Base-by-base conservation (phyloP, 2,113 vertebrate genomes). In the Orthonyx spaldingii region DNA sequence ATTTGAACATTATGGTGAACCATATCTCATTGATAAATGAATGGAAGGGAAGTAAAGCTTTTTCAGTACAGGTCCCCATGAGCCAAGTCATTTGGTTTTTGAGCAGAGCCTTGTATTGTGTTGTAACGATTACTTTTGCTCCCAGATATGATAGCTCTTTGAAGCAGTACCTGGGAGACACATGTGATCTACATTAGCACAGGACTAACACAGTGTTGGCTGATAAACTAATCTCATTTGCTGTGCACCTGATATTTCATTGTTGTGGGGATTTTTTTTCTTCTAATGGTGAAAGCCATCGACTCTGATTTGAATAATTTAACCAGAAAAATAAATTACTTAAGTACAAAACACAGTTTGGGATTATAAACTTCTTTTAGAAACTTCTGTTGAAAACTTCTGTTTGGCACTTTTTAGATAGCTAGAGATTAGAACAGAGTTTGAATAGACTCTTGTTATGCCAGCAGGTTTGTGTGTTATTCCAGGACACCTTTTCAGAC, bases 141-240 rank as follows among this genome's bases (percentile, higher is more conserved):
- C 84, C 80, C 55, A 96, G 91, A 97, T 95, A 97, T 63, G 92
- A 85, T 94, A 90, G 90, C 78, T 89, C 77, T 93, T 90, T 93
- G 90, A 96, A 95, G 63, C 13, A 2, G 22, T 86, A 92, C 79
- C 61, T 70, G 32, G 66, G 90, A 94, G 92, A 97, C 4, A 3
- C 33, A 53, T 7, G 1, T 16, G 88, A 85, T 93, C 70, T 84
- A 23, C 20, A 27, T 71, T 88, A 96, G 60, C 61, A 85, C 84
- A 89, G 77, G 35, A 91, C 65, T 78, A 91, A 65, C 37, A 50
- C 5, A 53, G 57, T 16, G 23, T 64, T 93, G 89, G 60, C 21
- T 28, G 85, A 96, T 95, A 91, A 94, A 87, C 72, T 95, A 80
- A 95, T 97, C 89, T 97, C 60, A 90, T 96, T 96, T 91, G 59